Evolutionary conservation across 2,113 vertebrate species (phyloP).

Genomic region (Psammodynastes pulverulentus): DNA sequence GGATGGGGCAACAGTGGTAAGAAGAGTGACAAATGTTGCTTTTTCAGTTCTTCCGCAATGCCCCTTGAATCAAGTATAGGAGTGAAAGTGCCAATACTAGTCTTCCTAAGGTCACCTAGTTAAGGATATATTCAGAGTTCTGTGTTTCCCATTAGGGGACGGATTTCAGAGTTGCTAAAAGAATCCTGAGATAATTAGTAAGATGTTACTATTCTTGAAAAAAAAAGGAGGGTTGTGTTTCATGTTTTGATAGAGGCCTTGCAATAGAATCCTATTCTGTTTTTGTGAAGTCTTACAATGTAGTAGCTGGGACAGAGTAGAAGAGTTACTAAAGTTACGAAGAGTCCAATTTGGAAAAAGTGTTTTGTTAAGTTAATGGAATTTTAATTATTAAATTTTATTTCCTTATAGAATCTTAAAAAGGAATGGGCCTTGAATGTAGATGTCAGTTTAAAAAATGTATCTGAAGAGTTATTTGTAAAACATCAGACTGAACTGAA

Average conservation of each 20-base stretch:
- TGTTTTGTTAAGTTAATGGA: background rate
- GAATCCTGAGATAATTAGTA: background rate
- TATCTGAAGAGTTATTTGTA: conserved; percentile 62
- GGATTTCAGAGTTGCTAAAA: background rate
- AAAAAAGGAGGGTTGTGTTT: background rate
- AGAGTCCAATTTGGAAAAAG: background rate
- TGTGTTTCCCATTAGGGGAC: background rate
- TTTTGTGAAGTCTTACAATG: background rate
- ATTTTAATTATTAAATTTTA: background rate
- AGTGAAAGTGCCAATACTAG: background rate
- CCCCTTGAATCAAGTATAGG: background rate
- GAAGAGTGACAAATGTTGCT: background rate
- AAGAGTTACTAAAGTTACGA: background rate
- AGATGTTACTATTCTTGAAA: background rate
- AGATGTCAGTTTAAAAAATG: conserved; percentile 50
- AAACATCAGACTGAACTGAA: conserved; percentile 67
- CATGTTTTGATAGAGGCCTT: background rate
- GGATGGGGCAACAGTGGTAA: background rate
- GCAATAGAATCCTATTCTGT: background rate
- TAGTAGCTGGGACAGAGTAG: background rate
- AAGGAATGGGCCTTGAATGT: conserved; percentile 67
- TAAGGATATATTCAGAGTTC: background rate
- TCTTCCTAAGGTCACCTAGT: background rate
- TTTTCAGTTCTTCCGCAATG: background rate
- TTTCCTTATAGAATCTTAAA: conserved; percentile 67